A percentile compares a stretch with the other conserved stretches of the same genome.
Evolutionary conservation across 2,888 invertebrate genomes (phyloP).

Genomic region (Lithosia quadra): DNA sequence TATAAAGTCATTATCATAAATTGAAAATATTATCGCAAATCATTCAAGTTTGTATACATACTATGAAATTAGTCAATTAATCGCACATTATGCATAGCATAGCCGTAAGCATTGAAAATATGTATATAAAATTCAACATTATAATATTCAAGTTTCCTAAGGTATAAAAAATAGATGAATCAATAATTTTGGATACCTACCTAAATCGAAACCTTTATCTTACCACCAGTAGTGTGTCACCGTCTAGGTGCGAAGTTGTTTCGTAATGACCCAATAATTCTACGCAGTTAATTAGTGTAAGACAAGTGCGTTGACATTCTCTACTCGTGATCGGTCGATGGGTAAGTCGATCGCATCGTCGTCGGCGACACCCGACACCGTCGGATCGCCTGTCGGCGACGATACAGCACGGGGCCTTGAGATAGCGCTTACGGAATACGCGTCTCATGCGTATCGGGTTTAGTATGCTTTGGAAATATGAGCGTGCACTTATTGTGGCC

Average conservation of each 20-base stretch:
- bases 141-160: too few relatives aligned
- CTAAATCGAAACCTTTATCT: neutral
- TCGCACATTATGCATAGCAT: too few relatives aligned
- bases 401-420: conserved; percentile 81
- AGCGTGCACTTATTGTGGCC: conserved; percentile 48
- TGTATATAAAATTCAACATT: too few relatives aligned
- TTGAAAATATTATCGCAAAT: too few relatives aligned
- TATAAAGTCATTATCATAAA: too few relatives aligned
- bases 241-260: conserved; percentile 21
- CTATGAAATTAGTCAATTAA: too few relatives aligned
- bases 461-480: conserved; percentile 69
- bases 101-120: too few relatives aligned
- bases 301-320: conserved; percentile 71
- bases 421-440: conserved; percentile 77
- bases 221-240: neutral
- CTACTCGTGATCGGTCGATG: conserved; percentile 72
- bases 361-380: conserved; percentile 70
- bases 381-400: conserved; percentile 73
- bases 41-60: too few relatives aligned
- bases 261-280: conserved; percentile 47
- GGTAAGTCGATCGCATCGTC: conserved; percentile 77
- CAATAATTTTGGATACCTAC: neutral
- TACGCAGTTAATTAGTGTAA: conserved; percentile 60
- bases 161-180: neutral
- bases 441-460: conserved; percentile 80